Evolutionary conservation across 2,113 vertebrate species (phyloP).

Genomic region (Clarias magur): DNA sequence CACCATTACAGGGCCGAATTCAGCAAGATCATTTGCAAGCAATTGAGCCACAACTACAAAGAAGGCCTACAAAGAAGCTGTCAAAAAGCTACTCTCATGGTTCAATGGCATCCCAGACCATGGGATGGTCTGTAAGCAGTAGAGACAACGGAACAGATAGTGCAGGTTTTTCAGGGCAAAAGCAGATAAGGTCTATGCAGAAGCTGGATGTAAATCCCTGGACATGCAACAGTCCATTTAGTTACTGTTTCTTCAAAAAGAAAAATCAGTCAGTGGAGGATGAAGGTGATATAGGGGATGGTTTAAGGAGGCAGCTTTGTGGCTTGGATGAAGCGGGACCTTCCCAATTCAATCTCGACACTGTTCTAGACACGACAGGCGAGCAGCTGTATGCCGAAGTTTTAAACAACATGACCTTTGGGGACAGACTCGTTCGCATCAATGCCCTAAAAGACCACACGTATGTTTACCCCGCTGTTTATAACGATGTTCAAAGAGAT

Average conservation of each 20-base stretch:
- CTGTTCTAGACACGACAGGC: conserved; percentile 51
- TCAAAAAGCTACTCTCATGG: conserved; percentile 92
- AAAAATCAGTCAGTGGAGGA: conserved; percentile 78
- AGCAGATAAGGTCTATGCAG: conserved; percentile 78
- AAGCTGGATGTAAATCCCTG: conserved; percentile 85
- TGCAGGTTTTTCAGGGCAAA: conserved; percentile 73
- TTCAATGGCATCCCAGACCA: conserved; percentile 76
- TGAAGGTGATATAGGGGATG: conserved; percentile 77
- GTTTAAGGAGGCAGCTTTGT: conserved; percentile 52
- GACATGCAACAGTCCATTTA: conserved; percentile 91
- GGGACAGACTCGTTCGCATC: conserved; percentile 80
- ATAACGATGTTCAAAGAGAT: conserved; percentile 86
- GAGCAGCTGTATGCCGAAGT: conserved; percentile 74
- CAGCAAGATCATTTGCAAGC: conserved; percentile 73
- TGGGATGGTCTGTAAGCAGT: conserved; percentile 67
- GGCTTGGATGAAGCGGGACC: conserved; percentile 56
- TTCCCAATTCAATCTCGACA: conserved; percentile 51
- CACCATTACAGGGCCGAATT: conserved; percentile 70
- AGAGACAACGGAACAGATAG: conserved; percentile 75
- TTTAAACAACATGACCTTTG: conserved; percentile 83
- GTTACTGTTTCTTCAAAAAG: conserved; percentile 90
- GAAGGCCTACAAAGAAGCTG: conserved; percentile 80
- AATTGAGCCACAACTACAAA: conserved; percentile 75
- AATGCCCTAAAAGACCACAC: conserved; percentile 86
- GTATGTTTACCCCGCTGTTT: conserved; percentile 86